phyloP scores from a whole-genome alignment of 2,888 invertebrate genomes.

The Anodontia alba region DNA sequence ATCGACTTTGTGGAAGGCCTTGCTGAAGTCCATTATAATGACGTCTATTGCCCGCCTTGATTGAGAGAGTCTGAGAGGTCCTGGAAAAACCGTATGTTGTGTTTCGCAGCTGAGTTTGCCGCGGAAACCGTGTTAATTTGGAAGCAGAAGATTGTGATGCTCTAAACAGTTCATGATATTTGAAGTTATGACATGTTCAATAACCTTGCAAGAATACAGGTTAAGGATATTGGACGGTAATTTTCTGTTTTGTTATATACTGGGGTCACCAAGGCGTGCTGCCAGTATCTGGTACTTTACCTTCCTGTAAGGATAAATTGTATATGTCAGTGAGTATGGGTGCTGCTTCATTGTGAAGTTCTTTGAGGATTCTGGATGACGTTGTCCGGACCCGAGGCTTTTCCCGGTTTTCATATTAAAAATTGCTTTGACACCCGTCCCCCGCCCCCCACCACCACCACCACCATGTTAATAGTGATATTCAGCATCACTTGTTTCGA shows the following conservation, averaged over 20 bases:
- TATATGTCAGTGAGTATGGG: too few relatives aligned
- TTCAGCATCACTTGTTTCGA: too few relatives aligned
- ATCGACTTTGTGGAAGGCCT: background rate
- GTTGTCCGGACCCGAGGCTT: too few relatives aligned
- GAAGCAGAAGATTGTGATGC: background rate
- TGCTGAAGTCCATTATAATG: too few relatives aligned
- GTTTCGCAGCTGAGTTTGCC: constrained; percentile 8
- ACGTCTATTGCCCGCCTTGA: background rate
- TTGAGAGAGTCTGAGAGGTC: background rate
- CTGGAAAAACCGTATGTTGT: background rate
- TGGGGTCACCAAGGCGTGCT: too few relatives aligned
- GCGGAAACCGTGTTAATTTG: background rate
- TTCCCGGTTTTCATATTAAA: too few relatives aligned
- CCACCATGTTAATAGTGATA: background rate
- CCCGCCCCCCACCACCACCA: too few relatives aligned
- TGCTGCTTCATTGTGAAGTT: too few relatives aligned
- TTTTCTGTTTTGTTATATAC: background rate
- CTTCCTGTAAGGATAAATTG: too few relatives aligned
- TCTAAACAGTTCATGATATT: background rate
- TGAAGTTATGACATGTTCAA: background rate
- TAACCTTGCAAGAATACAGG: background rate
- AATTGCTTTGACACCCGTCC: too few relatives aligned
- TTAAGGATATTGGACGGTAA: constrained; percentile 12
- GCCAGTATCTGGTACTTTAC: too few relatives aligned
- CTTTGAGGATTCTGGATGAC: too few relatives aligned